Conservation (phyloP, 2,888 invertebrate genomes). For the Metalampra italica region DNA sequence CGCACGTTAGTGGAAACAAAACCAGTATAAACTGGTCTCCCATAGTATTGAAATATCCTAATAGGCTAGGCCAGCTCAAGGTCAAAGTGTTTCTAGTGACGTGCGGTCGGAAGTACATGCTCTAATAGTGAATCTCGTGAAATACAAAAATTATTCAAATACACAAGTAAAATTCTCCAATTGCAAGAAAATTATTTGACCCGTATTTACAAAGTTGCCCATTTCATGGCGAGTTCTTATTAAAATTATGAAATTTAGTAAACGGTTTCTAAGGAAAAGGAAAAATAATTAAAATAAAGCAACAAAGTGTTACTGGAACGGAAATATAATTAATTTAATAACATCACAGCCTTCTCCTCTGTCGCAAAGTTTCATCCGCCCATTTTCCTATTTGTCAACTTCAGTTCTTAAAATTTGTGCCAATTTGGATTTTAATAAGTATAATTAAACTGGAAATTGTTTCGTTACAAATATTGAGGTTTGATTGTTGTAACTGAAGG, state of each 20-base stretch:
- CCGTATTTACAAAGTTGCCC: not conserved
- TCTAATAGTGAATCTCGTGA: too few relatives aligned
- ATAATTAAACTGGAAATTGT: not conserved
- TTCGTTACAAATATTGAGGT: not conserved
- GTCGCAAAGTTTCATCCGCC: constrained; percentile 6
- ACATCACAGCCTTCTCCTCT: constrained; percentile 13
- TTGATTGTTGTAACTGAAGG: not conserved
- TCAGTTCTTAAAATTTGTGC: constrained; percentile 10
- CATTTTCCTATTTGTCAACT: constrained; percentile 3
- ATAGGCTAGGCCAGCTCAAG: too few relatives aligned
- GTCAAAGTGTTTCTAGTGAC: too few relatives aligned
- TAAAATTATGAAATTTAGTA: constrained; percentile 2
- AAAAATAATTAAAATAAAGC: constrained; percentile 13
- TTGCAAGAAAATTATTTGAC: too few relatives aligned
- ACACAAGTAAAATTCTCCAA: too few relatives aligned
- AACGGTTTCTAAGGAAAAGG: constrained; percentile 11
- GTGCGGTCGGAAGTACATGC: too few relatives aligned
- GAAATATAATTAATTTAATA: constrained; percentile 6
- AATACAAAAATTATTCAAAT: too few relatives aligned
- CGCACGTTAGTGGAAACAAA: too few relatives aligned
- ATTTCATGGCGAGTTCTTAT: not conserved
- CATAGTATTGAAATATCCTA: too few relatives aligned
- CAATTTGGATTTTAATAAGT: constrained; percentile 4
- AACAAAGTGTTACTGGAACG: constrained; percentile 9
- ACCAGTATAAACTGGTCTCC: too few relatives aligned